Evolutionary conservation across 2,797 vertebrate genomes (phyloP), one percentile per base, ranked within the genome.

Genomic region (Acanthurus lineatus): DNA sequence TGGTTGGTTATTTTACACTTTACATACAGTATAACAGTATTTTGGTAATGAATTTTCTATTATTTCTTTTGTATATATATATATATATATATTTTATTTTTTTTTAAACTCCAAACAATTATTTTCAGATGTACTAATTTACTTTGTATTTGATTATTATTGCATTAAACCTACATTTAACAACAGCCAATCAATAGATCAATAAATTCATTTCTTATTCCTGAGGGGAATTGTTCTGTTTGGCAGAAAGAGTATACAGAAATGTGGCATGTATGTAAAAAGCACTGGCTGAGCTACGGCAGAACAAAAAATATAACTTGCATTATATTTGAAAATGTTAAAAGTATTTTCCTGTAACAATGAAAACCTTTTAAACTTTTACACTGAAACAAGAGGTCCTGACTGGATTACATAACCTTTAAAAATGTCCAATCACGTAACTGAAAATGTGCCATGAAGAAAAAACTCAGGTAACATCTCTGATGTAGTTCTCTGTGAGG

Each of bases 401-500:
- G 47, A 54, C 58, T 54, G 57, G 47, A 20, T 25, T 6, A 69
- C 14, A 6, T 42, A 15, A 10, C 20, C 9, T 60, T 65, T 58
- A 62, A 69, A 81, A 72, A 16, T 3, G 48, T 61, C 53, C 14
- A 69, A 60, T 49, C 25, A 68, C 6, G 45, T 5, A 28, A 35
- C 8, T 22, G 40, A 73, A 20, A 35, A 69, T 62, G 28, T 54
- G 66, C 51, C 49, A 25, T 32, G 48, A 4, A 10, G 40, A 84
- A 51, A 79, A 87, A 83, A 51, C 73, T 82, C 71, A 76, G 38
- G 3, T 45, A n/a, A 38, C 7, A 42, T 14, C 71, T 79, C 12
- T 2, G 17, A 80, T 79, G 40, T 35, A 72, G 70, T 66, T 79
- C 67, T 77, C 54, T 77, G 68, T 91, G 87, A 89, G 85, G 89